Base-by-base conservation (phyloP, 2,797 vertebrate genomes). In the Scarus forsteni region DNA sequence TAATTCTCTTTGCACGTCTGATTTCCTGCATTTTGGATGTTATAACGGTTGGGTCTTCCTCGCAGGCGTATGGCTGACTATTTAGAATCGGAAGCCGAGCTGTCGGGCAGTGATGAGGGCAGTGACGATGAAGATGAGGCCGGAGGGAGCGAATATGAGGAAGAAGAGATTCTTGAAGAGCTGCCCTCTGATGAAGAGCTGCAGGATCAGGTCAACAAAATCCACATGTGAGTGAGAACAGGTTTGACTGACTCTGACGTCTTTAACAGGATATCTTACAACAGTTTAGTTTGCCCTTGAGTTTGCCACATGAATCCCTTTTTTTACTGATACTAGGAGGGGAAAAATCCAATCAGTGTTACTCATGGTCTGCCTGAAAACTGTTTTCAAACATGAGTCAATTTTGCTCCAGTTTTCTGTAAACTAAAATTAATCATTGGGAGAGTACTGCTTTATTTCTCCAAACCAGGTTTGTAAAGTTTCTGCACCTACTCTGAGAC, bases 61-160 rank as follows among this genome's bases (percentile, higher is more conserved):
- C n/a, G 6, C 43, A 99, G 98, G 77, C 95, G 81, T 12, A 13
- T 98, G 76, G 84, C 92, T 3, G 95, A 97, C 77, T 99, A 96
- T 85, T 79, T 99, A 93, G 97, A 99, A 10, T 95, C 97, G 0
- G 98, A 99, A 85, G 98, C 98, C 0, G 98, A 99, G 91, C 95
- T 99, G 7, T 99, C 98, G 0, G 98, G 98, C 45, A 98, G 96
- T 0, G 98, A 99, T 0, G 10, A 92, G 12, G 96, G 93, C 34
- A 98, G 97, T 0, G 98, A 96, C 0, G 97, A 99, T 1, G 98
- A 99, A 35, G 96, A 98, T 0, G 96, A 91, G 0, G 94, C 93
- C 0, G 86, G 94, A 59, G 96, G 92, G 10, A 91, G 96, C 0
- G 96, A 98, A 7, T 99, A 99, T 0, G 98, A 99, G 84, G 97